phyloP scores from a whole-genome alignment of 1,140 invertebrate species.

The Cydia strobilella region DNA sequence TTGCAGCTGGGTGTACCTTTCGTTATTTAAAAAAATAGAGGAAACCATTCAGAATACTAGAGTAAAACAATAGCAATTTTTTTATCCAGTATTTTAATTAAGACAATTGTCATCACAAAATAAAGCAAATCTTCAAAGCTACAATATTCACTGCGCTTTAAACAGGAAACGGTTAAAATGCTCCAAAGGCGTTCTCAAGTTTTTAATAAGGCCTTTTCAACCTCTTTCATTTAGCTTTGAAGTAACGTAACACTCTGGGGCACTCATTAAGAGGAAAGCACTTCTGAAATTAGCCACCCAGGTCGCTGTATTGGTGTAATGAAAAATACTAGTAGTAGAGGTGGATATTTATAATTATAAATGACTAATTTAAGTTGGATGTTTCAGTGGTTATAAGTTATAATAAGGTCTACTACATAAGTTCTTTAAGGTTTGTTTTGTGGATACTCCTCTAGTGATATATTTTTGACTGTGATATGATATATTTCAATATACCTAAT shows the following conservation, averaged over 20 bases:
- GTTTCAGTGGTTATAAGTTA: no score
- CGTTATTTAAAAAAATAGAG: no score
- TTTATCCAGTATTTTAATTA: background rate
- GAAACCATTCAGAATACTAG: no score
- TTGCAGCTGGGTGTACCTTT: no score
- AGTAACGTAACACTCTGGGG: conserved; percentile 29
- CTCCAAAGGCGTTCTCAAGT: background rate
- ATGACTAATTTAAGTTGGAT: no score
- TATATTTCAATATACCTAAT: no score
- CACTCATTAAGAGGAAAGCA: conserved; percentile 39
- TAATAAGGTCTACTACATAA: no score
- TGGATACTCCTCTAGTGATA: no score
- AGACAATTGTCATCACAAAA: background rate
- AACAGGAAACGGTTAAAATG: conserved; percentile 8
- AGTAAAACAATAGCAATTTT: background rate
- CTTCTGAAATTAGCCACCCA: conserved; percentile 39
- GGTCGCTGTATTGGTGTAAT: conserved; percentile 34
- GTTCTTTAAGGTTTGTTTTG: no score
- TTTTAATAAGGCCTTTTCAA: conserved; percentile 19
- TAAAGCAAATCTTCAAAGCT: conserved; percentile 26
- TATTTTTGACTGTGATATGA: no score
- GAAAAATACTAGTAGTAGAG: background rate
- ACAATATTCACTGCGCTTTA: conserved; percentile 25
- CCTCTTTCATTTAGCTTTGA: conserved; percentile 12
- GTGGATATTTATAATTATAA: no score